Evolutionary conservation across 2,113 vertebrate species (phyloP).

Genomic region (Gopherus flavomarginatus): DNA sequence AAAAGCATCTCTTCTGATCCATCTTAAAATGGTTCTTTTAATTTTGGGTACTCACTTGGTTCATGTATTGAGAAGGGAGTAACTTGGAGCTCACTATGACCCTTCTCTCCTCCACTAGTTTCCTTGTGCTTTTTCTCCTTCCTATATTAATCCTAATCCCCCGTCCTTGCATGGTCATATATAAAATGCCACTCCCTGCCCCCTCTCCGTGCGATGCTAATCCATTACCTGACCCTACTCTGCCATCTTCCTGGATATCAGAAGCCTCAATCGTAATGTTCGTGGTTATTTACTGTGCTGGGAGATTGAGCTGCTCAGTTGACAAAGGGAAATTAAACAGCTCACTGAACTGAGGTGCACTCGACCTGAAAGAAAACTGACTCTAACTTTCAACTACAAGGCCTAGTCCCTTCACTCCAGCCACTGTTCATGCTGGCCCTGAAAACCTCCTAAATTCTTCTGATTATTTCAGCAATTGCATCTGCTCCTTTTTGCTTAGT

Average conservation of each 20-base stretch:
- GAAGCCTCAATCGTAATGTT: slow-evolving; percentile 8
- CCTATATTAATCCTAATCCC: background rate
- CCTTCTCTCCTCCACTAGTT: background rate
- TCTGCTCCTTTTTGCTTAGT: slow-evolving; percentile 8
- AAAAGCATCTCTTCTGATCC: background rate
- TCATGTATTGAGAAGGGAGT: background rate
- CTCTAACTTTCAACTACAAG: slow-evolving; percentile 14
- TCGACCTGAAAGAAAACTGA: slow-evolving; percentile 57
- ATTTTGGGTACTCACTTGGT: background rate
- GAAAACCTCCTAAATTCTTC: slow-evolving; percentile 21
- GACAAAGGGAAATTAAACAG: slow-evolving; percentile 55
- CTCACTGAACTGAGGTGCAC: slow-evolving; percentile 43
- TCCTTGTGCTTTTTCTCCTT: background rate
- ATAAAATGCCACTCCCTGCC: background rate
- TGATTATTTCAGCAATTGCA: background rate
- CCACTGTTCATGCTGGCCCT: slow-evolving; percentile 15
- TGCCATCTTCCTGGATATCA: slow-evolving; percentile 31
- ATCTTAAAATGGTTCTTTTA: slow-evolving; percentile 7
- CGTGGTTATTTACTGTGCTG: slow-evolving; percentile 38
- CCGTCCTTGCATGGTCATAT: background rate
- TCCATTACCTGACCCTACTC: slow-evolving; percentile 29
- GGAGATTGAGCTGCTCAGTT: slow-evolving; percentile 31
- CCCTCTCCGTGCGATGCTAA: background rate
- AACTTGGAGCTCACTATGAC: background rate
- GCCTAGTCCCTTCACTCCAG: slow-evolving; percentile 6